Conservation (phyloP, 2,888 invertebrate genomes). For the Tenthredo distinguenda region DNA sequence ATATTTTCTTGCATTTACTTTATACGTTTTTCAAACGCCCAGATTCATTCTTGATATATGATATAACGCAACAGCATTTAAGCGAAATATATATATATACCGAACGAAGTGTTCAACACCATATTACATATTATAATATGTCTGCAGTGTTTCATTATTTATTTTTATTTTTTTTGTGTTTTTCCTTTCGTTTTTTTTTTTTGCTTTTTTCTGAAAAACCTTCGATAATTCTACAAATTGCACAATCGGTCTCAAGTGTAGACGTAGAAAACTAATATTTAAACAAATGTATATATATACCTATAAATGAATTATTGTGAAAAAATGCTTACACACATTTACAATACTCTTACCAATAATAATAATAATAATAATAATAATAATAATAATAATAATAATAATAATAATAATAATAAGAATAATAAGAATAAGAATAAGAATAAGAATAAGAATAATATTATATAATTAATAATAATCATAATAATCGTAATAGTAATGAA, state of each 20-base stretch:
- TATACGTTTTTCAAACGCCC: conserved; percentile 24
- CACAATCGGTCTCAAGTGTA: conserved; percentile 46
- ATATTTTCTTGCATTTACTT: neutral
- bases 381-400: conserved; percentile 16
- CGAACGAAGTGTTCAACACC: conserved; percentile 7
- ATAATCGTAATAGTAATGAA: neutral
- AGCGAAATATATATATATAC: neutral
- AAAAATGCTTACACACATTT: neutral
- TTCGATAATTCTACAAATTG: conserved; percentile 43
- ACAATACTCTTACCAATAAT: neutral
- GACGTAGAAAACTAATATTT: conserved; percentile 20
- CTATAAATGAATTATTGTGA: neutral
- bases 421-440: conserved; percentile 15
- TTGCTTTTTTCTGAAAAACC: neutral
- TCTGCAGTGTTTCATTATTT: neutral
- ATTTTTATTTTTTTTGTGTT: neutral
- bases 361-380: conserved; percentile 6
- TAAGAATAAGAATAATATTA: conserved; percentile 2
- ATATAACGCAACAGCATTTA: neutral
- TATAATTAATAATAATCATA: neutral
- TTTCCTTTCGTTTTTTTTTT: neutral
- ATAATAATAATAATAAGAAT: neutral
- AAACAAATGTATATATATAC: neutral
- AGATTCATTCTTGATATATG: conserved; percentile 14
- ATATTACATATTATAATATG: neutral